Percentiles rank a stretch among this genome's conserved stretches.
These are phyloP conservation scores for Gouania willdenowi DNA, from an alignment of 2,797 vertebrate genomes.

Conservation along the genomic window DNA sequence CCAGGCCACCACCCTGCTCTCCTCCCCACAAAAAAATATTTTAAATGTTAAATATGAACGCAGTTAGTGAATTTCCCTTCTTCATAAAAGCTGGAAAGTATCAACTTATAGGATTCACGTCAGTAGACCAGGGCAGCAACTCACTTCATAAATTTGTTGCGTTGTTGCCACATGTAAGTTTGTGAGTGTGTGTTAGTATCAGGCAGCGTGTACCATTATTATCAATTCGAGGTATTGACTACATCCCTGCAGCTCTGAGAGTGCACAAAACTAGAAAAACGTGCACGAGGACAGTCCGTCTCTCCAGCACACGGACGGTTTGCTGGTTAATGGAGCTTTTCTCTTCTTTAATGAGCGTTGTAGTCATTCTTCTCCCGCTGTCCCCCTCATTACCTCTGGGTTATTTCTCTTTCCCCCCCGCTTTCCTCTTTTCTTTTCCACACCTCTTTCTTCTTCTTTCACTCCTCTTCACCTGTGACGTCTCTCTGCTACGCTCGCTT, in stretches of 20 bases:
- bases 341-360: slow-evolving; percentile 68
- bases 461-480: not conserved
- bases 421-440: slow-evolving; percentile 23
- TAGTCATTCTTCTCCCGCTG: slow-evolving; percentile 53
- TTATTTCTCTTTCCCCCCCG: slow-evolving; percentile 16
- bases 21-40: too few relatives aligned
- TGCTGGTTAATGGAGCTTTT: slow-evolving; percentile 70
- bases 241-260: slow-evolving; percentile 43
- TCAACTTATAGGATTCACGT: too few relatives aligned
- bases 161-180: too few relatives aligned
- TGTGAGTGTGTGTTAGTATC: not conserved
- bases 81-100: too few relatives aligned
- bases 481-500: not conserved
- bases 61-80: too few relatives aligned
- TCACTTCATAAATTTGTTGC: too few relatives aligned
- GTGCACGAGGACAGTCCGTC: slow-evolving; percentile 16
- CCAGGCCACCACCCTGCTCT: too few relatives aligned
- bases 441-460: not conserved
- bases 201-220: slow-evolving; percentile 37
- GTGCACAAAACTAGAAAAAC: slow-evolving; percentile 5
- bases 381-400: slow-evolving; percentile 57
- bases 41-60: too few relatives aligned
- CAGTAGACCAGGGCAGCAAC: too few relatives aligned
- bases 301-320: slow-evolving; percentile 36
- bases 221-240: slow-evolving; percentile 62